phyloP scores from a whole-genome alignment of 2,888 invertebrate species.

The Thysanoteuthis rhombus region DNA sequence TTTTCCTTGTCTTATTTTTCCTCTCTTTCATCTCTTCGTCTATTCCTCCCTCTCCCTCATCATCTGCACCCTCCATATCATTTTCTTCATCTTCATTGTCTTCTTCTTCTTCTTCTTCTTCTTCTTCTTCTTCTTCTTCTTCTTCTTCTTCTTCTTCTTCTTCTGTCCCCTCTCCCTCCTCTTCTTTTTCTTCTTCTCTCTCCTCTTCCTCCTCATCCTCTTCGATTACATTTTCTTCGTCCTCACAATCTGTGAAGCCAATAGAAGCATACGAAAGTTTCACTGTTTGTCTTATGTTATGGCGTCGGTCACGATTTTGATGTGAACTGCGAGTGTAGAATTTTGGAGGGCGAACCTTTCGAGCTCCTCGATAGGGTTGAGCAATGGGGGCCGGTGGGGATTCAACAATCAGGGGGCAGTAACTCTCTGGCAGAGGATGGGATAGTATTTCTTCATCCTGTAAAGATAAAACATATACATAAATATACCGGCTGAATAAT shows the following conservation, averaged over 20 bases:
- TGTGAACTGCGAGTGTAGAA: neutral
- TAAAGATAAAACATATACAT: neutral
- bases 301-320: neutral
- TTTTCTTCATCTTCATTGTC: neutral
- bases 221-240: neutral
- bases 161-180: neutral
- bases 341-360: slow-evolving; percentile 16
- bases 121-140: neutral
- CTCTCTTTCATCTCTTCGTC: neutral
- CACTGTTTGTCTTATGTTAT: neutral
- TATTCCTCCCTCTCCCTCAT: neutral
- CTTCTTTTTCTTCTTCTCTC: neutral
- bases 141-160: neutral
- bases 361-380: neutral
- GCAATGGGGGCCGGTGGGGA: neutral
- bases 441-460: slow-evolving; percentile 17
- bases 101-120: neutral
- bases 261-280: neutral
- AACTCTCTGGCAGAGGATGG: neutral
- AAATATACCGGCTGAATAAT: no score
- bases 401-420: neutral
- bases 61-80: neutral
- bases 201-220: neutral
- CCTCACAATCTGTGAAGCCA: neutral
- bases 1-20: neutral